These are phyloP conservation scores for Syngnathoides biaculeatus DNA, from an alignment of 2,113 vertebrate species.

Conservation along the genomic window DNA sequence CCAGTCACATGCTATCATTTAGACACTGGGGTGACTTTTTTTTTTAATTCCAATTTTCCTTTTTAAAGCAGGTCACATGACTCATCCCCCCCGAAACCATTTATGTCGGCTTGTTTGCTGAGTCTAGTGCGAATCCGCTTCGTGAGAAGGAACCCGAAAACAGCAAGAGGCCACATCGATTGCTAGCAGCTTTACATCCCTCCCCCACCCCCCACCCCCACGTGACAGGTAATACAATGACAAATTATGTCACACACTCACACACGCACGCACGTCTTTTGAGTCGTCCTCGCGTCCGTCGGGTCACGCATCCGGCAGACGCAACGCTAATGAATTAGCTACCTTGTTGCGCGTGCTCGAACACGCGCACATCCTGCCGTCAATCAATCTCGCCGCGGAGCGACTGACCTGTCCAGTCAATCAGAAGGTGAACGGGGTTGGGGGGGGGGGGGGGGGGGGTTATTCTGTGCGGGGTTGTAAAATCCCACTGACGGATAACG, in stretches of 20 bases:
- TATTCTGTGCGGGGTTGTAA: background rate
- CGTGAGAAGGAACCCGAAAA: conserved; percentile 21
- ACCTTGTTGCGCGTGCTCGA: conserved; percentile 26
- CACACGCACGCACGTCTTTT: background rate
- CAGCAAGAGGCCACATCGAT: conserved; percentile 17
- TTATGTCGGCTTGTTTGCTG: background rate
- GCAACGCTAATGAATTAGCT: conserved; percentile 14
- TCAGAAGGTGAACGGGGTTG: conserved; percentile 1
- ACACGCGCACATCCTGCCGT: conserved; percentile 52
- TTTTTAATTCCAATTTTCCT: background rate
- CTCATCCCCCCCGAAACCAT: background rate
- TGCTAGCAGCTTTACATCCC: conserved; percentile 59
- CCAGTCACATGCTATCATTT: conserved; percentile 8
- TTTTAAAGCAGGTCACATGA: conserved; percentile 24
- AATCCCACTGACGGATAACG: background rate
- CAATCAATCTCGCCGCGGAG: conserved; percentile 18
- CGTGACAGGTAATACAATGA: conserved; percentile 36
- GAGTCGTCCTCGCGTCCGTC: background rate
- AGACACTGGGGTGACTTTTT: conserved; percentile 5
- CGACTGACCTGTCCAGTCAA: background rate
- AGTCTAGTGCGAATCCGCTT: background rate
- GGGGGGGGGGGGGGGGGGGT: too few species aligned
- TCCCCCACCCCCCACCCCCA: too few species aligned
- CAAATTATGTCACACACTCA: conserved; percentile 9
- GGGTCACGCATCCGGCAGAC: conserved; percentile 27